Evolutionary conservation across 2,113 vertebrate genomes (phyloP), one percentile per base, ranked within the genome.

Genomic region (Lonchura striata): DNA sequence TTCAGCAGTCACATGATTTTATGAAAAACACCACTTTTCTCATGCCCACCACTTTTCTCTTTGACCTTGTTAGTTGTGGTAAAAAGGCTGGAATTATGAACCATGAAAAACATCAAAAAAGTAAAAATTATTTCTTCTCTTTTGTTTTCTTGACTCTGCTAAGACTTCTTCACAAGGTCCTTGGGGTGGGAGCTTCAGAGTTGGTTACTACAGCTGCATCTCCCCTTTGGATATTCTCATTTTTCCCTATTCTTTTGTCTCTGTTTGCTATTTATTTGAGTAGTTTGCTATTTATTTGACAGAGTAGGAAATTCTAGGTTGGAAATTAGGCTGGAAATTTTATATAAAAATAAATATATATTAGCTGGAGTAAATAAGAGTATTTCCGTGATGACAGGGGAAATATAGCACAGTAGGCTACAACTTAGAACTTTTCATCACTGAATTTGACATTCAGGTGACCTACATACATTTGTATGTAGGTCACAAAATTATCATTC

Each of bases 1-100:
- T 54, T 25, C 3, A 25, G 15, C 18, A 61, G n/a, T 57, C n/a
- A 52, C 0, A 4, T 0, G 0, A 4, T 76, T 82, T 66, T 6
- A 39, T 3, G 25, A 69, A 54, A 80, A 54, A 11, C 15, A 37
- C 11, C 0, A 1, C 4, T 90, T 70, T 82, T 42, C 59, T 42
- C 30, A 17, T 15, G 7, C 39, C 39, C 39, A 39, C 39, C 39
- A 39, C 39, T 39, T 39, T 39, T 39, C 39, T 75, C 46, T 83
- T 77, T 3, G 7, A 20, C 24, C 5, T 24, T 83, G 21, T 33
- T 15, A 3, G 37, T 33, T 94, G 25, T 46, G 11, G 14, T 52
- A 46, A 94, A 64, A 87, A 70, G 12, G 12, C 4, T 76, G 42
- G 25, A 80, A 77, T 50, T 59, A 50, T 0, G 5, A 95, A 56